Evolutionary conservation across 2,113 vertebrate genomes (phyloP), one percentile per base, ranked within the genome.

Genomic region (Psittacara wagleri): DNA sequence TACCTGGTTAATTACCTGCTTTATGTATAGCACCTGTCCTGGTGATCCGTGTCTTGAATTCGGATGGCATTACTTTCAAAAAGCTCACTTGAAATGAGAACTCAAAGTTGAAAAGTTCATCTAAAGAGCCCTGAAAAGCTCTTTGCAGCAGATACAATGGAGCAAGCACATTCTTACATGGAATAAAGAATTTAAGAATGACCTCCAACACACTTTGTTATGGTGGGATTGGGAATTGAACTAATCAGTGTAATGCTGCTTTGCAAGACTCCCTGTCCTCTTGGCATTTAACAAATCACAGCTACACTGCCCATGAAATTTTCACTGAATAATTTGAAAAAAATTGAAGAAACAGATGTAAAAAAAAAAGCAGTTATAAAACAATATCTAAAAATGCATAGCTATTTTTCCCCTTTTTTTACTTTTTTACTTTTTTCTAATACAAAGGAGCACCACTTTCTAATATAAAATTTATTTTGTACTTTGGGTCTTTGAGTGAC

Each of bases 1-100:
- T 91, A 91, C 33, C 41, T 83, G 73, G 74, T 90, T 85, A 75
- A 86, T 90, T 89, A 68, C 74, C 46, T 82, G 39, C 44, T 86
- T 85, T 73, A 59, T 74, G 33, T 48, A 41, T 18, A 88, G 49
- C 22, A 66, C 20, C 43, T 64, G 29, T 64, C 61, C 74, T 95
- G 41, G 29, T 72, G 66, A 83, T 84, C 92, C 44, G 23, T 69
- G 41, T 73, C 62, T 57, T 86, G 62, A 81, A 77, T 85, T 77
- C 63, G 79, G 68, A 82, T 62, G 43, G 73, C 46, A 51, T 57
- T 64, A 28, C 49, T 93, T 91, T 84, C 41, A 27, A 85, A 90
- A 96, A 91, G 8, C 51, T 83, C 37, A 54, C 46, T 78, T 70
- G 29, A 83, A 85, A 93, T 79, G 76, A 62, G 67, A 88, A 85